Evolutionary conservation across 2,113 vertebrate species (phyloP).

Genomic region (Orycteropus afer): DNA sequence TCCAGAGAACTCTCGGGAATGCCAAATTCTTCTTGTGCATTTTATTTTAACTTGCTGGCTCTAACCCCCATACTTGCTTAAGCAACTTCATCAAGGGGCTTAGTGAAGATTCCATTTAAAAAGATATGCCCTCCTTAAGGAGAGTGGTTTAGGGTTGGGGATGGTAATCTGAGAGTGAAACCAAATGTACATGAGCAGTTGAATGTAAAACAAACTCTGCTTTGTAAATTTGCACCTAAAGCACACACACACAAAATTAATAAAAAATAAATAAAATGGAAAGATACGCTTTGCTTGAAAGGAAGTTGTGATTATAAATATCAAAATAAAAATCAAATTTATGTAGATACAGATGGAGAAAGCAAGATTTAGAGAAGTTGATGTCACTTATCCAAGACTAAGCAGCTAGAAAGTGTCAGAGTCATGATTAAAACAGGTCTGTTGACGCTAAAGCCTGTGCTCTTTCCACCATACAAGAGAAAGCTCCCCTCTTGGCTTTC

Average conservation of each 20-base stretch:
- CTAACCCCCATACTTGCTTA: not conserved
- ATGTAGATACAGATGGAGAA: not conserved
- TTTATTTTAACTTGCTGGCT: not conserved
- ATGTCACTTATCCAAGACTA: not conserved
- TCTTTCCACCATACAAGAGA: not conserved
- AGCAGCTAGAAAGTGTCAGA: not conserved
- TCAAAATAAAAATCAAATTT: constrained; percentile 26
- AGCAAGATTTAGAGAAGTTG: not conserved
- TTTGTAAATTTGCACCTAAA: no score
- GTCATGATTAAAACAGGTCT: not conserved
- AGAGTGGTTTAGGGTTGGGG: no score
- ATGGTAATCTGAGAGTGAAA: no score
- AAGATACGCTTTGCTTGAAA: no score
- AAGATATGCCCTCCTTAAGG: not conserved
- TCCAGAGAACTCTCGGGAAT: not conserved
- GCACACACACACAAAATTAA: no score
- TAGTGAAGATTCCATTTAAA: not conserved
- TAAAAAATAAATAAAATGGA: no score
- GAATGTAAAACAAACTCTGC: no score
- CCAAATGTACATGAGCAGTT: no score
- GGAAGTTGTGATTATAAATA: not conserved
- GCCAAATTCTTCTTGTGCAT: not conserved
- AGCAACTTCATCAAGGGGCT: not conserved
- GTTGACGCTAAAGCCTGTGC: not conserved
- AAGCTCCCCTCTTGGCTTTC: not conserved